These are phyloP conservation scores for Ursus arctos DNA, from an alignment of 2,113 vertebrate genomes.

Conservation along the genomic window DNA sequence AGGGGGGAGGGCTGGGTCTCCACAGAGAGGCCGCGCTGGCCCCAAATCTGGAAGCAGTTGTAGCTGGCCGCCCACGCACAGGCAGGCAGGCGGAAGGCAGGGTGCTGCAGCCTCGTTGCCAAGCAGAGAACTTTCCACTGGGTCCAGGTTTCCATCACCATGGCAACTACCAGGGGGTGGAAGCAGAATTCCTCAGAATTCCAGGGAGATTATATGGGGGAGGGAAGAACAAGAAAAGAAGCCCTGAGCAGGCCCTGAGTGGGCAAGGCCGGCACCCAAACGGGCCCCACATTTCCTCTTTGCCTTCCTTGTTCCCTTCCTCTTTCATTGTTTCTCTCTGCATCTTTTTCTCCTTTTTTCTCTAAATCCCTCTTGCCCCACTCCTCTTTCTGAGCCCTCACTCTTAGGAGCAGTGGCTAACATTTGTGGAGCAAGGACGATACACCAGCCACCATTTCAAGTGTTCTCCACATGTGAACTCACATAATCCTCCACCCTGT, in stretches of 20 bases:
- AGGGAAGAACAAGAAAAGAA: conserved; percentile 11
- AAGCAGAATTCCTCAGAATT: conserved; percentile 66
- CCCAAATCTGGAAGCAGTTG: conserved; percentile 42
- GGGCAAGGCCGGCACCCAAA: neutral
- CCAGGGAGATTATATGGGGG: conserved; percentile 6
- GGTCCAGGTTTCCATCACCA: conserved; percentile 79
- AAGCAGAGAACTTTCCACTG: conserved; percentile 79
- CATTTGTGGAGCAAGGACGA: accelerated
- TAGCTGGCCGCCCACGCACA: conserved; percentile 68
- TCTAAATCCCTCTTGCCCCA: neutral
- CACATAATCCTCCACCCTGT: neutral
- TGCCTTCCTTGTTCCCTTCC: neutral
- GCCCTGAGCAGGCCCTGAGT: neutral
- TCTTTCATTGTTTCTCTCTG: neutral
- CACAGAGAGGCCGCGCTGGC: neutral
- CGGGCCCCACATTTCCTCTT: neutral
- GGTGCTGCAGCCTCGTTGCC: conserved; percentile 72
- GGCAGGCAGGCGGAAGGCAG: conserved; percentile 65
- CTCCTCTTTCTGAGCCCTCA: neutral
- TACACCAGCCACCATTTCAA: accelerated
- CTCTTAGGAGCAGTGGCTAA: neutral
- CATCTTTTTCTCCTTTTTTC: neutral
- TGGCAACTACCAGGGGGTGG: conserved; percentile 66
- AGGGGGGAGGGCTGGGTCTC: neutral
- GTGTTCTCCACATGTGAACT: neutral